Base-by-base conservation (phyloP, 2,797 vertebrate species). In the Lacerta bilineata region DNA sequence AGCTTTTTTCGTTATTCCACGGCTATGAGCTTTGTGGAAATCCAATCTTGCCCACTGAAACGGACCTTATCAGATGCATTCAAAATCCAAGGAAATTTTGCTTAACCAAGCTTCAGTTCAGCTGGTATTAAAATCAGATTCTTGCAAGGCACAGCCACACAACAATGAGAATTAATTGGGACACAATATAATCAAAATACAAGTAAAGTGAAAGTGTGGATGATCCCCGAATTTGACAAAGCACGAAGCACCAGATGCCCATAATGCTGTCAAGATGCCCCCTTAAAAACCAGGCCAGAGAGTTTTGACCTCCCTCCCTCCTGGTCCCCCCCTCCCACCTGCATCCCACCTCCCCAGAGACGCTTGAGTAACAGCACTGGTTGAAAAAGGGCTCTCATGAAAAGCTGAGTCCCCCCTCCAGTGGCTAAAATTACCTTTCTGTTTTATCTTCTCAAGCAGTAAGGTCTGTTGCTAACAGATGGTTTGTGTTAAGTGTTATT, bases 401-500 rank as follows among this genome's bases (percentile, higher is more conserved):
- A 64, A 64, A 66, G 86, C 94, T 84, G 88, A 92, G 86, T 90
- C 33, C 92, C 94, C 92, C 87, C 71, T 33, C 50, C 87, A 27
- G 93, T 91, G 92, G 95, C 96, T 95, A 94, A 96, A 94, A 93
- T 96, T 86, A 85, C 94, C 91, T 87, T 94, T 92, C 90, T 66
- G 75, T 80, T 91, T 95, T 95, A 94, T 96, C 96, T 97, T 97
- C 96, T 96, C 95, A 95, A 93, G 93, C 95, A 96, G 97, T 95
- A 96, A 93, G 95, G 95, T 94, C 96, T 94, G 95, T 94, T 92
- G 95, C 94, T 89, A 92, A 94, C 97, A 97, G 96, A 91, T 97
- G 97, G 95, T 97, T 97, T 91, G 87, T 41, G 93, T 97, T 97
- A 96, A 91, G 93, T 89, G 55, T 94, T 97, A 97, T 97, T 97